Evolutionary conservation across 2,888 invertebrate species (phyloP), one percentile per base, ranked within the genome.

Genomic region (Tuta absoluta): DNA sequence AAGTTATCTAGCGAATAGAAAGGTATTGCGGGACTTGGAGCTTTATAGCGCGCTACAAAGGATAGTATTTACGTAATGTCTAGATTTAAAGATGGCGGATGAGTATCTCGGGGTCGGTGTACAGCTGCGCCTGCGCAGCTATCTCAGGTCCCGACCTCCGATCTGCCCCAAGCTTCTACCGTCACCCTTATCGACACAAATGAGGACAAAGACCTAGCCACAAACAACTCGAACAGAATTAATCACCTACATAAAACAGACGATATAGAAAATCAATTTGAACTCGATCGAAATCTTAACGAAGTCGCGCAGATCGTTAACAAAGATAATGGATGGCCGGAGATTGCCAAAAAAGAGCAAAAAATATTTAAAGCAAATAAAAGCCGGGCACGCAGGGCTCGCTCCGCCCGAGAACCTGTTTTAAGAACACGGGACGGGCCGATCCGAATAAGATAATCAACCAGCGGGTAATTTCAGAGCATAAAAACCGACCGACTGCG

Each of bases 321-420:
- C 81, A 72, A 74, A 84, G 90, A 90, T 91, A 91, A 89, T 89
- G 82, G 85, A 77, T 78, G 74, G 69, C 69, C 65, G 72, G 77
- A 82, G 85, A 87, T 89, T 87, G 89, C 88, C 86, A 88, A 91
- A 91, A 85, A 88, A 80, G 84, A 89, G 84, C 86, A 91, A 91
- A 89, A 87, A 81, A 84, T 79, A 78, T 83, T 82, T 85, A 90
- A 89, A 90, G 82, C 88, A 91, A 91, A 91, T 88, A 90, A 89
- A 91, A 85, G 78, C 82, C 82, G 81, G 24, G 56, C 56, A 56
- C 24, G 56, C 56, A 56, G n/a, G 56, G 56, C 17, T 2, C 14
- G 56, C 23, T 85, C 80, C 77, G 73, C 78, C 72, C 75, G 68
- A 77, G 78, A 87, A 89, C 89, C 86, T 74, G 89, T 89, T 86